Base-by-base conservation (phyloP, 2,797 vertebrate species). In the Thaleichthys pacificus region DNA sequence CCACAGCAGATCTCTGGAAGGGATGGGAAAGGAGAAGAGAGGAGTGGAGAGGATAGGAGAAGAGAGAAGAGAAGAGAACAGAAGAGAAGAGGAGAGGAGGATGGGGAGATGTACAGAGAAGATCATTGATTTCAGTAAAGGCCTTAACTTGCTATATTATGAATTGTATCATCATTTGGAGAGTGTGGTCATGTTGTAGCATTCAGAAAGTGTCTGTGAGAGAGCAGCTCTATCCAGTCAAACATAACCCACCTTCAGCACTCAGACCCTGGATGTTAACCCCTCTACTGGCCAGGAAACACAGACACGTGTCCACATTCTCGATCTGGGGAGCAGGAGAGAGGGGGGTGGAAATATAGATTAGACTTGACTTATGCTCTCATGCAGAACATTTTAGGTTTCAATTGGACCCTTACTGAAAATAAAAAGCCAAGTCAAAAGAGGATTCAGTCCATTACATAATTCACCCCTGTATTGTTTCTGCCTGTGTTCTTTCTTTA, bases 221-320 rank as follows among this genome's bases (percentile, higher is more conserved):
- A 24, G 14, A 24, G 60, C 22, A 24, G n/a, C 21, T 11, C 3
- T 21, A 22, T 5, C 11, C 12, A 26, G n/a, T 24, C 21, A 14
- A 61, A 24, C 11, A 14, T 24, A 24, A 26, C 61, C 6, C 90
- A 98, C 97, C 97, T 93, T 99, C 97, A 71, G 97, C 94, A 88
- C 96, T 98, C 88, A 99, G 93, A 77, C 97, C 97, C 91, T 99
- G 97, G 91, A 97, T 97, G 91, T 98, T 98, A 84, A 99, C 96
- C 84, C 97, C 97, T 92, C 97, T 99, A 47, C 96, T 96, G 92
- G 96, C 97, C 93, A 99, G 92, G 92, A 99, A 99, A 91, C 94
- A 95, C 90, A 99, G 94, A 91, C 97, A 99, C 11, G 93, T 93
- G 76, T 99, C 96, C 77, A 99, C 98, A 91, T 99, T 99, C 94